Evolutionary conservation across 2,888 invertebrate species (phyloP).

Genomic region (Gnatocerus cornutus): DNA sequence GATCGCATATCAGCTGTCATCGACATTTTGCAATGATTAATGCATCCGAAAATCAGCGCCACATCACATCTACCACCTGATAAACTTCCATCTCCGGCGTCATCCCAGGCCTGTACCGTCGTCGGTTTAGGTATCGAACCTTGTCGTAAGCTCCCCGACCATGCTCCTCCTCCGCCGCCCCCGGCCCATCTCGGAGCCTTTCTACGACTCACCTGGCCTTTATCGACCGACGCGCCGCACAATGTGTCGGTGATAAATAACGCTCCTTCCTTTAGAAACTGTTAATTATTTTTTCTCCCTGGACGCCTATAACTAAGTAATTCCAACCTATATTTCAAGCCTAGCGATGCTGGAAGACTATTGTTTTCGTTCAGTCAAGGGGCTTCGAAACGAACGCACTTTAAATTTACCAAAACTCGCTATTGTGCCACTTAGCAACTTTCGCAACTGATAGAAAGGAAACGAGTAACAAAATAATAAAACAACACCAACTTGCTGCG

Average conservation of each 20-base stretch:
- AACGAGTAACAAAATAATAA: slow-evolving; percentile 7
- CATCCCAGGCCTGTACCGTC: slow-evolving; percentile 49
- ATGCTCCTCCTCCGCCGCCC: slow-evolving; percentile 47
- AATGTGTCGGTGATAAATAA: slow-evolving; percentile 63
- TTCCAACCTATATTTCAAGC: slow-evolving; percentile 52
- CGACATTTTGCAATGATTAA: slow-evolving; percentile 44
- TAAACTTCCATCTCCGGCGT: slow-evolving; percentile 42
- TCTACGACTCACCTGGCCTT: slow-evolving; percentile 65
- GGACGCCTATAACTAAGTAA: slow-evolving; percentile 61
- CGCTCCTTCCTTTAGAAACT: slow-evolving; percentile 62
- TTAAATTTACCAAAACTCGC: slow-evolving; percentile 23
- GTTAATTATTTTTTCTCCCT: slow-evolving; percentile 64
- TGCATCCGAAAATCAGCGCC: slow-evolving; percentile 32
- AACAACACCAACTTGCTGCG: neutral
- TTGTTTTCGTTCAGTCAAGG: slow-evolving; percentile 27
- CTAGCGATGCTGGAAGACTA: slow-evolving; percentile 41
- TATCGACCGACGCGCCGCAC: slow-evolving; percentile 63
- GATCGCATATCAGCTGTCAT: slow-evolving; percentile 46
- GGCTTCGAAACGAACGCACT: slow-evolving; percentile 23
- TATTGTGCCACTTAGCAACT: slow-evolving; percentile 3
- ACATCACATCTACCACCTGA: slow-evolving; percentile 38
- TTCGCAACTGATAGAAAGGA: slow-evolving; percentile 2
- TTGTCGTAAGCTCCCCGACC: slow-evolving; percentile 49
- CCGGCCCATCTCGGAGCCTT: slow-evolving; percentile 55
- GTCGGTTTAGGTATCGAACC: slow-evolving; percentile 53